Evolutionary conservation across 2,113 vertebrate species (phyloP).

Genomic region (Panurus biarmicus): DNA sequence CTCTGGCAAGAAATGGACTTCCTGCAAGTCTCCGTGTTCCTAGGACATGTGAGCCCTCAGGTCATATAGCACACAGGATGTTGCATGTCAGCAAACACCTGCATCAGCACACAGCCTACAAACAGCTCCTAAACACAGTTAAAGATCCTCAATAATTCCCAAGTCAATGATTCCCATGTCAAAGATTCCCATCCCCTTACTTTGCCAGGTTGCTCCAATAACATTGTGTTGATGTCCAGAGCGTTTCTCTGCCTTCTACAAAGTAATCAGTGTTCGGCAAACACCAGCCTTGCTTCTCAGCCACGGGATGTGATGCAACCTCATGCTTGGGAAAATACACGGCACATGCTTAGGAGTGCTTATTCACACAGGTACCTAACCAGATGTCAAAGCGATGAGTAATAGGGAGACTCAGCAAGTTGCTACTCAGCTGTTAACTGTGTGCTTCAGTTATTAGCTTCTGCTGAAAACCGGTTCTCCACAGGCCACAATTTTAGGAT

Average conservation of each 20-base stretch:
- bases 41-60: not conserved
- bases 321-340: not conserved
- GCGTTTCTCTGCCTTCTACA: not conserved
- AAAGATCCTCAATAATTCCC: not conserved
- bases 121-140: not conserved
- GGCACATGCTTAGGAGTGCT: not conserved
- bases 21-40: not conserved
- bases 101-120: not conserved
- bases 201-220: not conserved
- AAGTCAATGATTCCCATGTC: not conserved
- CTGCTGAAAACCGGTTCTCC: slow-evolving; percentile 27
- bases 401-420: not conserved
- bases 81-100: not conserved
- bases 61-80: not conserved
- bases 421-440: not conserved
- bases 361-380: not conserved
- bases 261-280: not conserved
- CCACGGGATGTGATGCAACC: not conserved
- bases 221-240: not conserved
- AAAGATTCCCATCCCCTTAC: not conserved
- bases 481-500: not conserved
- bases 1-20: not conserved
- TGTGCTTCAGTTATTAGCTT: slow-evolving; percentile 6
- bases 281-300: not conserved
- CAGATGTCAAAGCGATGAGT: slow-evolving; percentile 13